Evolutionary conservation across 2,113 vertebrate species (phyloP), one percentile per base, ranked within the genome.

Genomic region (Hystrix cristata): DNA sequence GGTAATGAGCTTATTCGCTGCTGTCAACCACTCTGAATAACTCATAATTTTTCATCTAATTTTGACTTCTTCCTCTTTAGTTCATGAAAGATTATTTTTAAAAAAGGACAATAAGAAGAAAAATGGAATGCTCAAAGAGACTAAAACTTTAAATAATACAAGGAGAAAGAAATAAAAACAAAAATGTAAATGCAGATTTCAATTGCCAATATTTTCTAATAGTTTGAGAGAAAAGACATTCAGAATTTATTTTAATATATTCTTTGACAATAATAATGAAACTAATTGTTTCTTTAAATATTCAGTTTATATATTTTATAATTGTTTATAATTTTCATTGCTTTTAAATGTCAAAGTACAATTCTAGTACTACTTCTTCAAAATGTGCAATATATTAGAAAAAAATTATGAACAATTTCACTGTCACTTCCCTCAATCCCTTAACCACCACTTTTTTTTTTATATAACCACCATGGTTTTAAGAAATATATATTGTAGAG

Each of bases 91-190:
- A 1, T 46, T 91, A 59, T n/a, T 43, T 74, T 95, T 38, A 46
- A 81, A 91, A 64, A 65, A 55, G 78, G 18, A 31, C 9, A 79
- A 78, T 34, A 72, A 87, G 60, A 59, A 57, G 14, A 48, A 88
- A 93, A 84, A 81, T 31, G 21, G 15, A 78, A 87, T 53, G 0
- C 67, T 60, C 38, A 93, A 65, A 43, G 12, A 76, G 5, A 71
- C 31, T 60, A 86, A 74, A 90, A 74, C 48, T 96, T 71, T 82
- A 90, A 93, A 59, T 80, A 64, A 62, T 65, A 7, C 69, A 76
- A 78, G 2, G 31, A 89, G 43, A 81, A 94, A 76, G n/a, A 46
- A 87, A 87, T 4, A 62, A 65, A 87, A 95, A 15, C 16, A 86
- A 19, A 85, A 81, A 83, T 55, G 76, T 29, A 87, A 59, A 21